Conservation (phyloP, 2,797 vertebrate genomes). For the Catostomus latipinnis region DNA sequence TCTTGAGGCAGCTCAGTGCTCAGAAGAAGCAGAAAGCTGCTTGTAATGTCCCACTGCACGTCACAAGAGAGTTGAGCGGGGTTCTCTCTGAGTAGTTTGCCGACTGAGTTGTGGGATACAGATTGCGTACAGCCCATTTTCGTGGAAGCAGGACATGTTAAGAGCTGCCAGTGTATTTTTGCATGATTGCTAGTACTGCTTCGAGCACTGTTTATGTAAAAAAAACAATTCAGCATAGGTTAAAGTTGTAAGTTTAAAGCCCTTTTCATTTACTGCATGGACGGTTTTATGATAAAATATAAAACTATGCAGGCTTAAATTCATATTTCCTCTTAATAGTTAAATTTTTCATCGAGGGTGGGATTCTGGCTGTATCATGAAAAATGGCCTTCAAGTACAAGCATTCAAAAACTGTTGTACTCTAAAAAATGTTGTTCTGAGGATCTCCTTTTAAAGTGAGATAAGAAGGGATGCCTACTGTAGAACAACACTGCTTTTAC, state of each 20-base stretch:
- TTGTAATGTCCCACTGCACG: too few relatives aligned
- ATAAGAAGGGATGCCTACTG: not conserved
- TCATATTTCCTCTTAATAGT: not conserved
- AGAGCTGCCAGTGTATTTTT: too few relatives aligned
- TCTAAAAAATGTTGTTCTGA: constrained; percentile 20
- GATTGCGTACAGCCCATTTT: too few relatives aligned
- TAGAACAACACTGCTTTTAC: constrained; percentile 7
- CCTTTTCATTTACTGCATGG: not conserved
- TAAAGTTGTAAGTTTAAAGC: not conserved
- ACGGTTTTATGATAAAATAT: constrained; percentile 4
- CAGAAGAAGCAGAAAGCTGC: too few relatives aligned
- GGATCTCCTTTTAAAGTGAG: constrained; percentile 21
- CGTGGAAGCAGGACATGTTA: too few relatives aligned
- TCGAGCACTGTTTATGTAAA: too few relatives aligned
- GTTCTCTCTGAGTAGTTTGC: too few relatives aligned
- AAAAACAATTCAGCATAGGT: constrained; percentile 4
- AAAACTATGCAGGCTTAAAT: constrained; percentile 2
- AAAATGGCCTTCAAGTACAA: constrained; percentile 11
- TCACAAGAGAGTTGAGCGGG: too few relatives aligned
- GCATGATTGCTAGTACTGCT: too few relatives aligned
- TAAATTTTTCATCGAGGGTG: constrained; percentile 11
- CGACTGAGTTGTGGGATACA: too few relatives aligned
- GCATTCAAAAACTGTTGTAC: not conserved
- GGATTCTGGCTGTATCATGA: constrained; percentile 7
- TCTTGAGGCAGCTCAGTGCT: too few relatives aligned